phyloP scores from a whole-genome alignment of 2,888 invertebrate genomes.

The Pegoplata infirma region DNA sequence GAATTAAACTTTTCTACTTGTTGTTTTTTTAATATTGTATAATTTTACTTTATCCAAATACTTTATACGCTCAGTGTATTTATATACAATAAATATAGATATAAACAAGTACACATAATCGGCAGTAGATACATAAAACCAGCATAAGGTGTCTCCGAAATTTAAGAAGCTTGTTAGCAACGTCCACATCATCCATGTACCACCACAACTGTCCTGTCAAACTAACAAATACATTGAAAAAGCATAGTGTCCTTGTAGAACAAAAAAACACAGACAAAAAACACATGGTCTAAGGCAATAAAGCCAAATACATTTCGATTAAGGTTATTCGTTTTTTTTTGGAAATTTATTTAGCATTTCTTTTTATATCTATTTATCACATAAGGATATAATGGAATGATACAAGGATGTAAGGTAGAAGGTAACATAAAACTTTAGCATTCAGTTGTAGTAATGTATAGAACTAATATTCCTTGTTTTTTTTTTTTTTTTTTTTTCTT shows the following conservation, averaged over 20 bases:
- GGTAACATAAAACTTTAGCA: not conserved
- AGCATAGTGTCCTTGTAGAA: not conserved
- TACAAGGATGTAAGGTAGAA: conserved; percentile 1
- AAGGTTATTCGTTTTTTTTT: conserved; percentile 31
- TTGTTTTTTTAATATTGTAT: too few relatives aligned
- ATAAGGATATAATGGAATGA: not conserved
- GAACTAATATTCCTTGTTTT: conserved; percentile 38
- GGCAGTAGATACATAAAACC: not conserved
- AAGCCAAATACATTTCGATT: conserved; percentile 49
- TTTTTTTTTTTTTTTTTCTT: too few relatives aligned
- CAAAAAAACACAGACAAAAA: too few relatives aligned
- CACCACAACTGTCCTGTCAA: conserved; percentile 1
- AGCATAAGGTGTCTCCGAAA: conserved; percentile 16
- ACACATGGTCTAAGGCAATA: conserved; percentile 31
- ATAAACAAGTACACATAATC: not conserved
- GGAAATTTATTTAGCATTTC: conserved; percentile 8
- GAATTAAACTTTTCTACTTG: too few relatives aligned
- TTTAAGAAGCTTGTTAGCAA: conserved; percentile 1
- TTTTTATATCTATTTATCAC: conserved; percentile 16
- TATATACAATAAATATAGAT: too few relatives aligned
- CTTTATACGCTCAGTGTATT: too few relatives aligned
- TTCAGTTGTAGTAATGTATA: conserved; percentile 16
- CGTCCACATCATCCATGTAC: too few relatives aligned
- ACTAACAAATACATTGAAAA: conserved; percentile 3
- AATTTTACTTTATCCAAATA: too few relatives aligned